A percentile compares a stretch with the other conserved stretches of the same genome.
These are phyloP conservation scores for Mus minutoides DNA, from an alignment of 2,797 vertebrate genomes.

Conservation along the genomic window DNA sequence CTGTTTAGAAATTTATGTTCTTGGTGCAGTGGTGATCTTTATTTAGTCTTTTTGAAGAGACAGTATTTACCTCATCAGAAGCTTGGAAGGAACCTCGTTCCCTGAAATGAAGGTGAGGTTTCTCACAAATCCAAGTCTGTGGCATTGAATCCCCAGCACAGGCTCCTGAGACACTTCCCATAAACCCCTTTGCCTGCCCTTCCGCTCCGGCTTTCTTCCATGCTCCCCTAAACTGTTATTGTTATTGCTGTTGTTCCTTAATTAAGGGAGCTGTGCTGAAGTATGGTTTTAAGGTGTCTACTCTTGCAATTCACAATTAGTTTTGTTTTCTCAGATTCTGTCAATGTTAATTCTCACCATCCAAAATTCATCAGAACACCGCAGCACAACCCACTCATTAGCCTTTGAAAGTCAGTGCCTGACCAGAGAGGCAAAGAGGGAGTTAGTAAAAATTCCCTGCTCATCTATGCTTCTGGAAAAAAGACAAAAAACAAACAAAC, in stretches of 20 bases:
- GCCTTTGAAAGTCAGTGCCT: neutral
- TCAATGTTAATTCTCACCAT: neutral
- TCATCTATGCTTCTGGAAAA: neutral
- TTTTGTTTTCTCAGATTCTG: neutral
- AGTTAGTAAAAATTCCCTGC: slow-evolving; percentile 43
- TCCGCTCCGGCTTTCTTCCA: neutral
- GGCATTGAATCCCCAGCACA: neutral
- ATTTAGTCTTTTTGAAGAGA: slow-evolving; percentile 39
- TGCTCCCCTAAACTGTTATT: no score
- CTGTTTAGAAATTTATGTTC: slow-evolving; percentile 48
- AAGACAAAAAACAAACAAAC: no score
- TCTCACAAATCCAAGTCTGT: neutral
- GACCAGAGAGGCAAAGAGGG: neutral
- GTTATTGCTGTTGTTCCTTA: neutral
- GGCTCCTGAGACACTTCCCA: neutral
- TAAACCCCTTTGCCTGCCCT: neutral
- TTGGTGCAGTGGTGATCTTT: neutral
- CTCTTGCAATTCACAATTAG: neutral
- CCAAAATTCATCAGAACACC: slow-evolving; percentile 17
- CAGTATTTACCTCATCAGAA: neutral
- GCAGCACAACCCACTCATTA: neutral
- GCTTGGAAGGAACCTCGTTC: neutral
- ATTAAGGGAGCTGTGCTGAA: neutral
- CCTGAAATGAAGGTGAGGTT: neutral
- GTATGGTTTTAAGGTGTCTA: neutral